Evolutionary conservation across 1,140 invertebrate genomes (phyloP), one percentile per base, ranked within the genome.

Genomic region (Leptinotarsa texana): DNA sequence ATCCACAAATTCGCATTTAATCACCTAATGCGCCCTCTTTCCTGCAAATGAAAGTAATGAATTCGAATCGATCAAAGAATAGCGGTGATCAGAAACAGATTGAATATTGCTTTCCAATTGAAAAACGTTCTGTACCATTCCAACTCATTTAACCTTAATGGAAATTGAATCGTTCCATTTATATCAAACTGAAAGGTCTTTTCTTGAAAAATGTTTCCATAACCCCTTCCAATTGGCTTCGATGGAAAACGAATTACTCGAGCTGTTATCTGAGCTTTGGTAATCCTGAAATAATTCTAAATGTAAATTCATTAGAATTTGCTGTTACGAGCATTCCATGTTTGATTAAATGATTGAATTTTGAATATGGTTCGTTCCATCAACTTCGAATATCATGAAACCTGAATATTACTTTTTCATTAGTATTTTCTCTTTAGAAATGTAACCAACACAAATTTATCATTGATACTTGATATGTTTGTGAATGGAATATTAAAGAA

Each of bases 131-230:
- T n/a, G 63, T 66, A 68, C 42, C 24, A n/a, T 21, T 68, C 42
- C 42, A 33, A 68, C 42, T 68, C 66, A 68, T 68, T 68, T 49
- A 68, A 68, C 66, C 42, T 22, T 68, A 68, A 68, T 68, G 66
- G 66, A 47, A 68, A 42, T 68, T 42, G 66, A 68, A 68, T 68
- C 42, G 66, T 27, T 68, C n/a, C 21, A 71, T 71, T 71, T 47
- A 27, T 57, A 71, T 71, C 57, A 33, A 71, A 71, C 49, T 71
- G 57, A 57, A 71, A 61, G 47, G n/a, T 21, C 49, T 57, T 71
- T 71, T 71, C 69, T 62, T 68, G 33, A 68, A 42, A 18, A 68
- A 68, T 68, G 66, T n/a, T 47, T 42, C 42, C 66, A 68, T 68
- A 68, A 68, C 24, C 42, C 42, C 42, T 15, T 17, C 33, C 42